phyloP scores from a whole-genome alignment of 2,113 vertebrate species.

The Bufo bufo region DNA sequence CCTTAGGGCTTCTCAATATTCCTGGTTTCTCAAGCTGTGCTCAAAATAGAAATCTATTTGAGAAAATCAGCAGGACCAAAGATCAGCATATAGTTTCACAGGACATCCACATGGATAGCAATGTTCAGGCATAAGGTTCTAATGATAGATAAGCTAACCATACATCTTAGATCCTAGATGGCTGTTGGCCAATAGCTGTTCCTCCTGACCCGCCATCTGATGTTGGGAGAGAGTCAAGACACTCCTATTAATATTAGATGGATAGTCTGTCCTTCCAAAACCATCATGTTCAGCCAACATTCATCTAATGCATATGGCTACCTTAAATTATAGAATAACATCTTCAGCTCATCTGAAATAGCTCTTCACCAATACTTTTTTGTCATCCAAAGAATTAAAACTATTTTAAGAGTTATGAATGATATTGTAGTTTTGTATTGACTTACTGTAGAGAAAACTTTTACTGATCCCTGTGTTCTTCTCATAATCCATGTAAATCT shows the following conservation, averaged over 20 bases:
- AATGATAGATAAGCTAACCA: not conserved
- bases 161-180: no score
- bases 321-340: not conserved
- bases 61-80: not conserved
- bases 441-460: not conserved
- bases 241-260: no score
- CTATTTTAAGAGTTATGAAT: no score
- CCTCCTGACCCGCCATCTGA: no score
- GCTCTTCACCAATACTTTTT: no score
- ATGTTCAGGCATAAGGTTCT: not conserved
- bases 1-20: not conserved
- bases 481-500: not conserved
- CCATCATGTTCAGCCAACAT: no score
- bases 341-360: not conserved
- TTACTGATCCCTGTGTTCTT: not conserved
- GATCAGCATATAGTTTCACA: not conserved
- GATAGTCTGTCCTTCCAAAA: no score
- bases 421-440: not conserved
- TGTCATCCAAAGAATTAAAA: no score
- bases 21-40: not conserved
- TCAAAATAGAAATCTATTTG: not conserved
- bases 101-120: not conserved
- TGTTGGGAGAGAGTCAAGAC: no score
- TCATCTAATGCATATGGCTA: no score
- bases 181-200: no score